phyloP scores from a whole-genome alignment of 2,888 invertebrate species.

The Zaprionus obscuricornis region DNA sequence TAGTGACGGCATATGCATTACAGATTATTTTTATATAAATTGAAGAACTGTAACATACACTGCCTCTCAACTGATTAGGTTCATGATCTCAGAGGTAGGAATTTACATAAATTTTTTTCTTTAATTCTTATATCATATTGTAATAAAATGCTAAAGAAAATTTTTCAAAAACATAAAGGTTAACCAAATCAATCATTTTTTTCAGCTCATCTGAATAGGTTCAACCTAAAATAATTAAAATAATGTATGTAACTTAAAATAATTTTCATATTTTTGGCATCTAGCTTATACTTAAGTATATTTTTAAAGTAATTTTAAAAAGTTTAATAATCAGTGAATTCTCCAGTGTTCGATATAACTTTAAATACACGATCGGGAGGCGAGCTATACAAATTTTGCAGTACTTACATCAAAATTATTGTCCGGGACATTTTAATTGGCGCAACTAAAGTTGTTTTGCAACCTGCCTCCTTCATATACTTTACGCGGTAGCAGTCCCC shows the following conservation, averaged over 20 bases:
- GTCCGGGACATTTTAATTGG: constrained; percentile 7
- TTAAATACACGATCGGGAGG: constrained; percentile 1
- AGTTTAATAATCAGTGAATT: constrained; percentile 11
- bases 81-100: too few species aligned
- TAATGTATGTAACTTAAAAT: not conserved
- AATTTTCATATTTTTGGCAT: constrained; percentile 10
- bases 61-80: constrained; percentile 3
- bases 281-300: constrained; percentile 13
- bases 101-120: too few species aligned
- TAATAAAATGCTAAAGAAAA: too few species aligned
- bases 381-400: constrained; percentile 5
- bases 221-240: too few species aligned
- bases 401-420: constrained; percentile 8
- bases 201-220: too few species aligned
- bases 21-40: too few species aligned
- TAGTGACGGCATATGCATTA: too few species aligned
- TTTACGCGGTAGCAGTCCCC: not conserved
- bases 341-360: constrained; percentile 3
- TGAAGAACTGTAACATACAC: too few species aligned
- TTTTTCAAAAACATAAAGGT: too few species aligned
- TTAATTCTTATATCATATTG: too few species aligned
- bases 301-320: too few species aligned
- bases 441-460: constrained; percentile 10
- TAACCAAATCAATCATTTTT: too few species aligned
- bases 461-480: constrained; percentile 3